Evolutionary conservation across 2,888 invertebrate genomes (phyloP).

Genomic region (Ametastegia equiseti): DNA sequence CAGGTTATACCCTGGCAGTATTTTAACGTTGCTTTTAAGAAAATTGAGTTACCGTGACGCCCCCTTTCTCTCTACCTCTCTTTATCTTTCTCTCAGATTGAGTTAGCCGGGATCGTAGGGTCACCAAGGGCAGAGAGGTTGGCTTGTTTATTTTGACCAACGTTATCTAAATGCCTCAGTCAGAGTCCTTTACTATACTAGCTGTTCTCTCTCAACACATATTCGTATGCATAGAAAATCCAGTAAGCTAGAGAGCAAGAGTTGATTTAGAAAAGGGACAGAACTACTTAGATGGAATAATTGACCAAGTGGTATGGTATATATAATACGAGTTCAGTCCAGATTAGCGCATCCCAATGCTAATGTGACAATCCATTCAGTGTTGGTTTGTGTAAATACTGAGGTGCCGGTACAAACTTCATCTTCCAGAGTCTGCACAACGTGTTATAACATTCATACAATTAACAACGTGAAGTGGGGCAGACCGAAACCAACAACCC

Average conservation of each 20-base stretch:
- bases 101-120: slow-evolving; percentile 26
- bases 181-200: slow-evolving; percentile 21
- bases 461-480: not conserved
- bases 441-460: not conserved
- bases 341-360: slow-evolving; percentile 23
- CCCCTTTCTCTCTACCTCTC: not conserved
- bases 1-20: not conserved
- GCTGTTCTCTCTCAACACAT: not conserved
- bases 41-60: slow-evolving; percentile 47
- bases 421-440: not conserved
- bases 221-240: not conserved
- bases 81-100: slow-evolving; percentile 17
- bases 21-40: slow-evolving; percentile 50
- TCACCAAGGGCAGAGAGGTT: slow-evolving; percentile 29
- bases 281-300: slow-evolving; percentile 28
- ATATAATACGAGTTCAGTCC: not conserved
- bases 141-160: slow-evolving; percentile 43
- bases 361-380: slow-evolving; percentile 34
- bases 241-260: not conserved
- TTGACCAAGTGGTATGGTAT: not conserved
- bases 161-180: slow-evolving; percentile 43
- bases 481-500: not conserved
- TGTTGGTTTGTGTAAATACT: not conserved
- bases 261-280: not conserved
- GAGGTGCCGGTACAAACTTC: slow-evolving; percentile 9